Evolutionary conservation across 2,888 invertebrate species (phyloP).

Genomic region (Stomorhina lunata): DNA sequence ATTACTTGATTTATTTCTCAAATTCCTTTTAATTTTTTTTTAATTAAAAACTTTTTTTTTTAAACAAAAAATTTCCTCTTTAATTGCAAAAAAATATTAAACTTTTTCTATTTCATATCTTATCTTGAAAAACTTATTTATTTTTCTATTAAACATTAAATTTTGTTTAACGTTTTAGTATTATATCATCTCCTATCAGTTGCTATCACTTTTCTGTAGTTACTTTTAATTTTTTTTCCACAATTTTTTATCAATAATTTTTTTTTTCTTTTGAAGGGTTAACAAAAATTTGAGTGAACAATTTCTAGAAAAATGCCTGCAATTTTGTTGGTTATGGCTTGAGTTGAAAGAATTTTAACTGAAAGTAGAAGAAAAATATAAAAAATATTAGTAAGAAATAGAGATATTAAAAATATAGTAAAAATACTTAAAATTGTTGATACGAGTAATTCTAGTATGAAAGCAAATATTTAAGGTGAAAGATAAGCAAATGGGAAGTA

Average conservation of each 20-base stretch:
- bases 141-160: neutral
- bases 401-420: neutral
- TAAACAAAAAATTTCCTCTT: too few species aligned
- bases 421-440: neutral
- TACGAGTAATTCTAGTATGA: too few species aligned
- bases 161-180: neutral
- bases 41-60: neutral
- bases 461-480: too few species aligned
- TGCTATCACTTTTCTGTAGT: neutral
- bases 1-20: neutral
- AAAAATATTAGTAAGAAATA: neutral
- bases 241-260: neutral
- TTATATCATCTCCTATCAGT: slow-evolving; percentile 2
- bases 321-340: neutral
- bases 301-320: neutral
- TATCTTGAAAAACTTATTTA: slow-evolving; percentile 15
- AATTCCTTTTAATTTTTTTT: neutral
- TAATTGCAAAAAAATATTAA: neutral
- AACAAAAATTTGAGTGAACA: neutral
- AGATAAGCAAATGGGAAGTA: too few species aligned
- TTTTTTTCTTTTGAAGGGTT: neutral
- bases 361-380: neutral
- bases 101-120: slow-evolving; percentile 12
- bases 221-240: neutral
- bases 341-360: slow-evolving; percentile 7